Base-by-base conservation (phyloP, 2,888 invertebrate species). In the Hydropsyche betteni region DNA sequence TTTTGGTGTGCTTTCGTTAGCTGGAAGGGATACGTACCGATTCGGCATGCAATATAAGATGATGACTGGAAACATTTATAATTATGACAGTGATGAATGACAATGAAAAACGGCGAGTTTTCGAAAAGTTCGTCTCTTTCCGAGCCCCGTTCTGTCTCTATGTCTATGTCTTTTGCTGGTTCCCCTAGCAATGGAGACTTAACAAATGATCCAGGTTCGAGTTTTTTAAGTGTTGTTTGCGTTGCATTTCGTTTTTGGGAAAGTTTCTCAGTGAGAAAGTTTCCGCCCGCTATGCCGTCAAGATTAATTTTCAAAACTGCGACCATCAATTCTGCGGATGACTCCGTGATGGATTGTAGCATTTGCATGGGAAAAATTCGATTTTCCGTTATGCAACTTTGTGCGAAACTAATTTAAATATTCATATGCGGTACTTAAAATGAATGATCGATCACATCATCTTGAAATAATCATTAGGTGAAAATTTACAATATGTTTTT, bases 81-180 rank as follows among this genome's bases (percentile, higher is more conserved):
- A 79, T 79, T 79, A 79, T 79, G 78, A 79, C 78, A 77, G 69
- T 79, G 78, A 79, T 76, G 73, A 73, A 79, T 79, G 77, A 74
- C 71, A 73, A 69, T 70, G 77, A 74, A 76, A 77, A 77, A 50
- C 61, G 75, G 69, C 44, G 68, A 72, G 74, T 75, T 68, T 64
- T 64, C 34, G 44, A 44, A 44, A 44, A 44, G 44, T 44, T 44
- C 44, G 44, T 71, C 64, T 55, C 55, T 16, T 16, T 44, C 7
- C 44, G 44, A 44, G 7, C 44, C 44, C 24, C 24, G 24, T 24
- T 24, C 24, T 24, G 24, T 24, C 24, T 24, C 24, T 24, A 24
- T 24, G 24, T 24, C 24, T 24, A 24, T 24, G 24, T 24, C 24
- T 24, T 44, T 44, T 10, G 44, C 7, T 44, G 10, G 44, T 44